Evolutionary conservation across 2,797 vertebrate species (phyloP), one percentile per base, ranked within the genome.

Genomic region (Glossophaga mutica): DNA sequence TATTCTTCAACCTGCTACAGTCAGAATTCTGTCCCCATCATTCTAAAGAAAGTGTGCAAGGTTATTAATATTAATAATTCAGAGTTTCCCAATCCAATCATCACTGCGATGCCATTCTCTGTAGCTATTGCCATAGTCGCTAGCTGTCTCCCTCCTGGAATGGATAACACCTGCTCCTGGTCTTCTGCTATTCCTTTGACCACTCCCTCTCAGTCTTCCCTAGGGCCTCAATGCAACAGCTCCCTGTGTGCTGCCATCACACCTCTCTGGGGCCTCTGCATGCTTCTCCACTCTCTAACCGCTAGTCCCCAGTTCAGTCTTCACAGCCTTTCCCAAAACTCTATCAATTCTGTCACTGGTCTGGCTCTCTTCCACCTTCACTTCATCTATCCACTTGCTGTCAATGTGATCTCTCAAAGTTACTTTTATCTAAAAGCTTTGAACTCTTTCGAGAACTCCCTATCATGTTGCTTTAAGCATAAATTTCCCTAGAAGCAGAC

Each of bases 31-130:
- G 19, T 39, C 14, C 1, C 29, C 46, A 48, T 82, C 9, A 62
- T 91, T 90, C 37, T 32, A 42, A 12, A 22, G 22, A 93, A 87
- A 48, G 14, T 85, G 2, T 52, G 57, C 19, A 88, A 92, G 32
- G 32, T 87, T 62, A 44, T 79, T 59, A 87, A 52, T 52, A 50
- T 74, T 59, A 90, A 52, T 52, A 50, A 82, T 73, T 92, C 50
- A 90, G 37, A 55, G 9, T 74, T 94, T 82, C 65, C 37, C 48
- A 52, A 29, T 32, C 14, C 65, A 62, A 9, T 26, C 29, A 21
- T 65, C 50, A 77, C 11, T 37, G 3, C 2, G 21, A 12, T 50
- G 42, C 48, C 21, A 82, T 55, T 65, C 8, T 83, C 42, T 70
- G 9, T 34, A 70, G 42, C 10, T 46, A 26, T 59, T 70, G n/a